Conservation (phyloP, 2,113 vertebrate genomes). For the Rhinichthys klamathensis region DNA sequence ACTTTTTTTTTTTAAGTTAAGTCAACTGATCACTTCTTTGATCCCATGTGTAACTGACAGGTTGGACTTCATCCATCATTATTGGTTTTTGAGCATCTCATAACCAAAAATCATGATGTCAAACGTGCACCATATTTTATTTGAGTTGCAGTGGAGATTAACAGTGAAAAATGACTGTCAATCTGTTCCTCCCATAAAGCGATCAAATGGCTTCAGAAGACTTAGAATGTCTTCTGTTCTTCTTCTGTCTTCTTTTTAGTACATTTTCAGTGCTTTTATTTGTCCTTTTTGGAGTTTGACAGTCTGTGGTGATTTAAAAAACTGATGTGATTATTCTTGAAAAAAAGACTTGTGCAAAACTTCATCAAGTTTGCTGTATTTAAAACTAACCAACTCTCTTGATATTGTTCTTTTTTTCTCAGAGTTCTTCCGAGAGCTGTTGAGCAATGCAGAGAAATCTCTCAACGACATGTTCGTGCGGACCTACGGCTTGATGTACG, state of each 20-base stretch:
- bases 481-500: conserved; percentile 93
- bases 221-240: neutral
- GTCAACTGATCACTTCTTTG: too few species aligned
- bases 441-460: conserved; percentile 89
- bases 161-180: neutral
- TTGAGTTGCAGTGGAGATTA: neutral
- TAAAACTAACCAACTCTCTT: neutral
- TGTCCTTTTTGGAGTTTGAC: neutral
- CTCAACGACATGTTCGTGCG: conserved; percentile 93
- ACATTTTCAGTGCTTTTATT: neutral
- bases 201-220: neutral
- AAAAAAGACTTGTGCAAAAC: neutral
- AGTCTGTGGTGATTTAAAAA: neutral
- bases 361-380: neutral
- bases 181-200: neutral
- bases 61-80: neutral
- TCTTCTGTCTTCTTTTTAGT: too few species aligned
- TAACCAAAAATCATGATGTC: neutral
- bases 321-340: neutral
- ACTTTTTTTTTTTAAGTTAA: too few species aligned
- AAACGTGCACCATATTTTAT: neutral
- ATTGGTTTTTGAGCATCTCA: neutral
- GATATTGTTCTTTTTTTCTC: neutral
- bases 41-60: neutral
- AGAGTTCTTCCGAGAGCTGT: conserved; percentile 97